Evolutionary conservation across 2,888 invertebrate species (phyloP), one percentile per base, ranked within the genome.

Genomic region (Endotricha flammealis): DNA sequence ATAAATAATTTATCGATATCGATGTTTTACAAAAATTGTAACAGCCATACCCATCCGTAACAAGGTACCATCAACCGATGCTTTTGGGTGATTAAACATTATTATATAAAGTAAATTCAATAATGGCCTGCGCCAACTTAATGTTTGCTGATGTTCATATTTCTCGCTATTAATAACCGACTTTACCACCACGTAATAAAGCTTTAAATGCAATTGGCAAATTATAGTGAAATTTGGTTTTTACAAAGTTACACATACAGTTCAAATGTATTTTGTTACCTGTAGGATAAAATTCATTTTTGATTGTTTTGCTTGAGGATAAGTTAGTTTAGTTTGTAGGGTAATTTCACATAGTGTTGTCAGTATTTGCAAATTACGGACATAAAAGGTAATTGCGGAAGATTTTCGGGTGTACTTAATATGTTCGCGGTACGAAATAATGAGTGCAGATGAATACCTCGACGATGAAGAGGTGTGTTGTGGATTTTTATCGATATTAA

Each of bases 71-170:
- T 71, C 73, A 68, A 55, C 65, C 71, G 81, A 82, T 85, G 78
- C 72, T 80, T 81, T 80, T 76, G 54, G 74, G 73, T 75, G 81
- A 86, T 86, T 85, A 86, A 85, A 72, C 79, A 80, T 81, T 85
- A 86, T 85, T 85, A 85, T 83, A 80, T 83, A 81, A 85, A 83
- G 83, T 83, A 83, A 86, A 86, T 86, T 86, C 85, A 86, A 85
- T 86, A 86, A 85, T 85, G 73, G 80, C 65, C 64, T 64, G 66
- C 75, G 72, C 73, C 75, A 78, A 76, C 70, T 66, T 66, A 70
- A 71, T 83, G 76, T 83, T 83, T 83, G 65, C 77, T 66, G 77
- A 80, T 78, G 64, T 50, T 48, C 44, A 32, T 23, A 29, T 32
- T 43, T 42, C 39, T 38, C 41, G 17, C 14, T 36, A 10, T 24